Evolutionary conservation across 2,113 vertebrate species (phyloP).

Genomic region (Desmodus rotundus): DNA sequence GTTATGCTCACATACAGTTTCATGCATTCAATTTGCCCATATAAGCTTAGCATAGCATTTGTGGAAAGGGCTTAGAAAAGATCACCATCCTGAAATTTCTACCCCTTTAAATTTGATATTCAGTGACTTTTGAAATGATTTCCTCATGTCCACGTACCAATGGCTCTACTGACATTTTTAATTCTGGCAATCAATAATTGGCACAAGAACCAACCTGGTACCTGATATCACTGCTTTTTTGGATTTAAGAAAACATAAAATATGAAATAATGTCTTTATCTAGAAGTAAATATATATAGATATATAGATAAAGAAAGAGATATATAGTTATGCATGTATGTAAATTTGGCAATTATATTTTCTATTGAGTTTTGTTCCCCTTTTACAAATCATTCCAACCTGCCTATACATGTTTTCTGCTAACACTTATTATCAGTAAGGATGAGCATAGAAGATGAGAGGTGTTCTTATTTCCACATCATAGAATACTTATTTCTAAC

Average conservation of each 20-base stretch:
- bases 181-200: neutral
- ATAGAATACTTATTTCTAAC: neutral
- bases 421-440: constrained; percentile 47
- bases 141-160: neutral
- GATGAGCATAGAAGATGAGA: neutral
- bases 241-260: neutral
- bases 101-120: neutral
- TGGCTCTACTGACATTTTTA: neutral
- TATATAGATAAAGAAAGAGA: neutral
- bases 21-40: neutral
- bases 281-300: neutral
- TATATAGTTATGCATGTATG: neutral
- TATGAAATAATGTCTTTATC: neutral
- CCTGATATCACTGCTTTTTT: neutral
- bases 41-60: neutral
- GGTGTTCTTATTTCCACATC: neutral
- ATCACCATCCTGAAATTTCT: neutral
- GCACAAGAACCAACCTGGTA: neutral
- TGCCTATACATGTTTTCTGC: neutral
- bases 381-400: constrained; percentile 17
- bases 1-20: neutral
- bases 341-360: neutral
- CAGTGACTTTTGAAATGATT: constrained; percentile 14
- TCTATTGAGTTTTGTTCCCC: neutral
- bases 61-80: neutral